These are phyloP conservation scores for Neoniphon sammara DNA, from an alignment of 2,797 vertebrate species.

Conservation along the genomic window DNA sequence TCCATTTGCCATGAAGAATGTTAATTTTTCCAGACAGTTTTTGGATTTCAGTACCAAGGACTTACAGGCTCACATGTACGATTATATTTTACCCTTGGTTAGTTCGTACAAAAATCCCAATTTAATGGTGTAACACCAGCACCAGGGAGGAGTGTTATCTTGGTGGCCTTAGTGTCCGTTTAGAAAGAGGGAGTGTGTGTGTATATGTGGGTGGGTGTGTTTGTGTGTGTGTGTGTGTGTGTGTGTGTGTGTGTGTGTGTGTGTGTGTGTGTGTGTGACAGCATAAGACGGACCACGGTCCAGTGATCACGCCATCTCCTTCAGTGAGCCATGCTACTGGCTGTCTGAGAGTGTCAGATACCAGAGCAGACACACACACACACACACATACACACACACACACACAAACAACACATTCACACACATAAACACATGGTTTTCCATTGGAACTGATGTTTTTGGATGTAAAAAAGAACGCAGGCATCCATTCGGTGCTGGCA, in stretches of 20 bases:
- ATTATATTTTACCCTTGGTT: slow-evolving; percentile 41
- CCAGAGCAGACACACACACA: slow-evolving; percentile 27
- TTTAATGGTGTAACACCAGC: slow-evolving; percentile 44
- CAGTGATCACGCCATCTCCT: slow-evolving; percentile 67
- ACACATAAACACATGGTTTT: slow-evolving; percentile 9
- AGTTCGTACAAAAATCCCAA: slow-evolving; percentile 44
- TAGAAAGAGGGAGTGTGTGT: too few relatives aligned
- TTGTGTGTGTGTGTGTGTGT: not conserved
- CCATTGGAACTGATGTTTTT: slow-evolving; percentile 34
- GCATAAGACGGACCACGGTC: slow-evolving; percentile 59
- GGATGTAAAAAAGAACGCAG: slow-evolving; percentile 18
- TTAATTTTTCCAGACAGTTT: slow-evolving; percentile 19
- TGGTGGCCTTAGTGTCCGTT: slow-evolving; percentile 38
- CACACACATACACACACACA: slow-evolving; percentile 13
- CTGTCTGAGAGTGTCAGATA: slow-evolving; percentile 72
- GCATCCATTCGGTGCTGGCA: slow-evolving; percentile 18
- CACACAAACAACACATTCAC: slow-evolving; percentile 12
- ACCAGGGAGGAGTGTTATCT: slow-evolving; percentile 43
- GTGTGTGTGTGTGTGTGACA: slow-evolving; percentile 45
- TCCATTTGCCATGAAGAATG: slow-evolving; percentile 22
- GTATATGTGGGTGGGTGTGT: too few relatives aligned
- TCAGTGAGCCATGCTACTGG: slow-evolving; percentile 68
- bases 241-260: not conserved
- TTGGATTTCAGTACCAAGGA: slow-evolving; percentile 13
- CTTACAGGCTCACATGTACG: slow-evolving; percentile 31